Conservation (phyloP, 2,113 vertebrate genomes). For the Dissostichus mawsoni region DNA sequence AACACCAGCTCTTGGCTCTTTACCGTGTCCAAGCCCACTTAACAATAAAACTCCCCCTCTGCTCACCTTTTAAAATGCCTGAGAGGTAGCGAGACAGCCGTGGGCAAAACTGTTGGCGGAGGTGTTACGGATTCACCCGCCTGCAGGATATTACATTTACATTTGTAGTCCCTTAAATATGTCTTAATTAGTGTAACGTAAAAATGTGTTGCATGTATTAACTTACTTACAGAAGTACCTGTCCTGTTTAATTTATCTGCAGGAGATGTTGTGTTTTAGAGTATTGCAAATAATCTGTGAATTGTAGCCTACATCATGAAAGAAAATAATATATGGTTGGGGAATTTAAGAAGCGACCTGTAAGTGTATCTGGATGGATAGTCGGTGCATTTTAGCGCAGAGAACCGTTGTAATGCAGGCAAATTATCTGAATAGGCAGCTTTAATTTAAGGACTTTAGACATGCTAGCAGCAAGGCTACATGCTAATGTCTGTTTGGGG, state of each 20-base stretch:
- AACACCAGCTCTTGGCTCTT: conserved; percentile 90
- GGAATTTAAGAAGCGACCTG: not conserved
- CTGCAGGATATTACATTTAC: conserved; percentile 21
- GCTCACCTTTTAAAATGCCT: conserved; percentile 59
- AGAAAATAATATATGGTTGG: not conserved
- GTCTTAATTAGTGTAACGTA: conserved; percentile 2
- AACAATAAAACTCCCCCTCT: conserved; percentile 86
- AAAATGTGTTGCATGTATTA: not conserved
- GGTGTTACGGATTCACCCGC: conserved; percentile 15
- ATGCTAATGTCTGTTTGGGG: not conserved
- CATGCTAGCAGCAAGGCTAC: not conserved
- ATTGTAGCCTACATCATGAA: not conserved
- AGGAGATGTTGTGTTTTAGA: not conserved
- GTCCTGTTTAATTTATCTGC: not conserved
- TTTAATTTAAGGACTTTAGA: not conserved
- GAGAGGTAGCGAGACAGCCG: conserved; percentile 46
- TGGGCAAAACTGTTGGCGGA: conserved; percentile 20
- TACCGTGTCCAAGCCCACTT: conserved; percentile 88
- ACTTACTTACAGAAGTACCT: not conserved
- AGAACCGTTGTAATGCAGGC: not conserved
- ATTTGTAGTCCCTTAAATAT: conserved; percentile 30
- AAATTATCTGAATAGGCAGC: not conserved
- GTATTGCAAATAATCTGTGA: not conserved
- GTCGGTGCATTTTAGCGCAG: not conserved
- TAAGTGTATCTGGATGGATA: not conserved